Evolutionary conservation across 2,888 invertebrate genomes (phyloP), one percentile per base, ranked within the genome.

Genomic region (Sinodicranocentrus sp.): DNA sequence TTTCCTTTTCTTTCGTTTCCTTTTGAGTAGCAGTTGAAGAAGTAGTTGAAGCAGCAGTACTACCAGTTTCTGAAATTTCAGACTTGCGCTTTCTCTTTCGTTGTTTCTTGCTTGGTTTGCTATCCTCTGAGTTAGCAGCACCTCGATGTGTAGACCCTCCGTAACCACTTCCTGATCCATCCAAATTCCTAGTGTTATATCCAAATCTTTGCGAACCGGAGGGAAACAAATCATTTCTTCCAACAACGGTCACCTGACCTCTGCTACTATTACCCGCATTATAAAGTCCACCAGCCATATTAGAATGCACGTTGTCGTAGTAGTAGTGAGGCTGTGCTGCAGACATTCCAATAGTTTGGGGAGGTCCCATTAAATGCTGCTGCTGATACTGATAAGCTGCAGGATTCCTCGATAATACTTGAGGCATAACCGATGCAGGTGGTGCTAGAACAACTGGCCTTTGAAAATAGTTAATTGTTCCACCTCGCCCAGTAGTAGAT

Each of bases 41-140:
- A 21, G 17, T 59, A 54, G n/a, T 33, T 39, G 2, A 63, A 21
- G 17, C 43, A 54, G n/a, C 21, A 23, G 2, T 28, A 19, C 52
- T 44, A 13, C 33, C 17, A 8, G 67, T 33, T 67, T 78, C 78
- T 6, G 70, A 71, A 2, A 39, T 19, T 28, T 79, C 79, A 6
- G 72, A 79, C 65, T 72, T 39, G 0, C 79, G 48, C 43, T 79
- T 79, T 2, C 79, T 25, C n/a, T 79, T 79, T n/a, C 79, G 48
- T 17, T 70, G 26, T 26, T 70, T 78, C 15, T 70, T 78, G 1
- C 57, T 26, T 23, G 57, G 57, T 10, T 52, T 43, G 3, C 28
- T 61, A 10, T 65, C 65, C 10, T 61, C 65, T 1, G 39, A 65
- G 5, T 2, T 21, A 43, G 3, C 43, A 48, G 10, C 15, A n/a